phyloP scores from a whole-genome alignment of 1,140 invertebrate species.

The Drosophila oshimai region DNA sequence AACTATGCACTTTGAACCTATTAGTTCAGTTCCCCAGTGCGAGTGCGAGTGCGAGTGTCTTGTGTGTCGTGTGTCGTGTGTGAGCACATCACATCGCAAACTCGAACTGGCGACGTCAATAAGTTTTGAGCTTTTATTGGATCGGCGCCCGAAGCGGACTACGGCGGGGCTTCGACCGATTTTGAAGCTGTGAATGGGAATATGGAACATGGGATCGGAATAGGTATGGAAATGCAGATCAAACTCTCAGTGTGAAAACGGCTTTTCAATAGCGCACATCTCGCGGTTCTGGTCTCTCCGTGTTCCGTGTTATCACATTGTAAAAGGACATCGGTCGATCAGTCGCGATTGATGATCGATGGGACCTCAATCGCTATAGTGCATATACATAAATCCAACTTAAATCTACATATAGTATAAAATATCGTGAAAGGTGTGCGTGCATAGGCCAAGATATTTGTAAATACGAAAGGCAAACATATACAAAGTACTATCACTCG shows the following conservation, averaged over 20 bases:
- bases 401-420: no score
- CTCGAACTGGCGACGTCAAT: constrained; percentile 42
- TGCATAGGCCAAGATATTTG: constrained; percentile 29
- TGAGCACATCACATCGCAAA: not conserved
- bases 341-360: no score
- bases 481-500: constrained; percentile 3
- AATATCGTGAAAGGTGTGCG: not conserved
- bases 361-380: no score
- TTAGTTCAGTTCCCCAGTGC: not conserved
- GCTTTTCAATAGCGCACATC: constrained; percentile 60
- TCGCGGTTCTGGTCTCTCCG: not conserved
- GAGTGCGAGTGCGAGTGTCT: no score
- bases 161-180: not conserved
- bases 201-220: constrained; percentile 1
- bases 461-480: constrained; percentile 62
- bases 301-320: no score
- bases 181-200: constrained; percentile 25
- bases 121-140: constrained; percentile 54
- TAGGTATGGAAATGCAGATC: constrained; percentile 39
- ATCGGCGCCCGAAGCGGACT: constrained; percentile 1
- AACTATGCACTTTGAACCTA: constrained; percentile 67
- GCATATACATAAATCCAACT: no score
- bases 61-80: not conserved
- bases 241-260: constrained; percentile 67
- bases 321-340: no score